Evolutionary conservation across 2,888 invertebrate genomes (phyloP).

Genomic region (Eristalinus aeneus): DNA sequence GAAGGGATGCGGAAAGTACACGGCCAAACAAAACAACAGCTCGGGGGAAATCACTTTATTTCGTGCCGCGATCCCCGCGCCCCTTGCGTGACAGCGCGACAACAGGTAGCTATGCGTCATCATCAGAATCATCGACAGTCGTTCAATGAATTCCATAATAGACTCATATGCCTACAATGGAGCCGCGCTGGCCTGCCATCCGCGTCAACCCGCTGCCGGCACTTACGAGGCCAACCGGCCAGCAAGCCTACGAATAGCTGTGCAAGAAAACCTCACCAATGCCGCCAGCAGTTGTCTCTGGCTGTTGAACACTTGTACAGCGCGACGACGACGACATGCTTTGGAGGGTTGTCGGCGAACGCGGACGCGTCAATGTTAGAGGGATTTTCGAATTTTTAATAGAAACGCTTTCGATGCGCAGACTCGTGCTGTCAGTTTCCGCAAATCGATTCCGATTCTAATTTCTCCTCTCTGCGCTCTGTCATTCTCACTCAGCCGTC

Average conservation of each 20-base stretch:
- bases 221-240: neutral
- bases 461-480: constrained; percentile 40
- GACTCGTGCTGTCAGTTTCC: constrained; percentile 73
- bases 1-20: constrained; percentile 49
- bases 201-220: constrained; percentile 1
- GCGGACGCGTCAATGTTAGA: neutral
- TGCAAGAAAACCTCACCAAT: neutral
- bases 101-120: constrained; percentile 73
- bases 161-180: constrained; percentile 56
- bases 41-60: constrained; percentile 41
- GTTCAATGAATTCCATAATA: constrained; percentile 68
- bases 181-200: constrained; percentile 29
- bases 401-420: constrained; percentile 73
- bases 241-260: neutral
- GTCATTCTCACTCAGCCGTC: neutral
- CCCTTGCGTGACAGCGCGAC: constrained; percentile 41
- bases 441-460: constrained; percentile 73
- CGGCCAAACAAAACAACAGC: constrained; percentile 12
- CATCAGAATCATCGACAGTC: constrained; percentile 57
- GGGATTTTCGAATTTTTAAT: constrained; percentile 63
- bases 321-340: constrained; percentile 2
- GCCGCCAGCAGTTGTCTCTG: neutral
- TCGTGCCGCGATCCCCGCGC: neutral
- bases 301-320: neutral
- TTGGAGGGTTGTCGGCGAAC: neutral